Percentiles rank a stretch among this genome's conserved stretches.
Conservation (phyloP, 2,113 vertebrate species). For the Pagrus major region DNA sequence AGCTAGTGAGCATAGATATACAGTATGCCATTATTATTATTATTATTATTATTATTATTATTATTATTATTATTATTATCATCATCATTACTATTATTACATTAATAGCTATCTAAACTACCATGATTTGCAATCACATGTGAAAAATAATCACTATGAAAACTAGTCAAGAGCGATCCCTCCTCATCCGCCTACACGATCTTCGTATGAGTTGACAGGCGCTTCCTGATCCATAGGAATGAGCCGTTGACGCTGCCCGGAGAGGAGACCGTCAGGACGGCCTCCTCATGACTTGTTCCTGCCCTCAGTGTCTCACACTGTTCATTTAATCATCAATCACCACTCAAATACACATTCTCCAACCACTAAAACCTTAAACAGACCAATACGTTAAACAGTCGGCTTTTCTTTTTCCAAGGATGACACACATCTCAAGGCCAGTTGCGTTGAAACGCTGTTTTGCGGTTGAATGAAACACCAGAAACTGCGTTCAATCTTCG, state of each 20-base stretch:
- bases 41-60: too few relatives aligned
- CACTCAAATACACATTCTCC: background rate
- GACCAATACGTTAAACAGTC: background rate
- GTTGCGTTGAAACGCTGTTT: background rate
- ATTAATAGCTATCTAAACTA: background rate
- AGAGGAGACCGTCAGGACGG: background rate
- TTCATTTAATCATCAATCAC: background rate
- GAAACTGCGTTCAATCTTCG: background rate
- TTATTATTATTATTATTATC: too few relatives aligned
- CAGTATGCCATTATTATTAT: too few relatives aligned
- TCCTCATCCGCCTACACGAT: conserved; percentile 19
- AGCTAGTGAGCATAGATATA: too few relatives aligned
- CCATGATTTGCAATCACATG: background rate
- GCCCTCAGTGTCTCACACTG: too few relatives aligned
- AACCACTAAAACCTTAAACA: background rate
- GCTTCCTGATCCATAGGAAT: conserved; percentile 64
- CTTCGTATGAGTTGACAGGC: conserved; percentile 62
- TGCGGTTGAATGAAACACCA: background rate
- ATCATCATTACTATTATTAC: background rate
- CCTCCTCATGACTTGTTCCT: background rate
- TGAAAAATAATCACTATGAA: background rate
- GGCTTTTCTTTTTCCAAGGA: background rate
- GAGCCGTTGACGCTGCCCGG: background rate
- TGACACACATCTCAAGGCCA: background rate
- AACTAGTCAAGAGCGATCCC: background rate